Evolutionary conservation across 2,113 vertebrate species (phyloP).

Genomic region (Tachysurus fulvidraco): DNA sequence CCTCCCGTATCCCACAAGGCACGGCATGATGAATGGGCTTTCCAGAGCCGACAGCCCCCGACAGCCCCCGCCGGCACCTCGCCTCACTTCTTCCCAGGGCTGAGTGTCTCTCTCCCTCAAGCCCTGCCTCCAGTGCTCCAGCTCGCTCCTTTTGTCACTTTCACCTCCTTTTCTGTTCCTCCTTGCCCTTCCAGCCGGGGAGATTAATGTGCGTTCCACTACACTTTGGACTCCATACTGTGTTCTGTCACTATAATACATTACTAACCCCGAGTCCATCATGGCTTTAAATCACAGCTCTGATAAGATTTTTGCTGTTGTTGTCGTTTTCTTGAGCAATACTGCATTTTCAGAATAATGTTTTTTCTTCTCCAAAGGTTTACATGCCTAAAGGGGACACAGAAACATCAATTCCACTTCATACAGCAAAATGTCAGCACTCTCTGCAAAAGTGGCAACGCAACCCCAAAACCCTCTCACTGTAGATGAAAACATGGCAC

Average conservation of each 20-base stretch:
- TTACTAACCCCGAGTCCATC: slow-evolving; percentile 60
- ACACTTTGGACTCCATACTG: slow-evolving; percentile 70
- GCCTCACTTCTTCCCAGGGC: slow-evolving; percentile 41
- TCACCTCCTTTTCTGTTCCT: slow-evolving; percentile 43
- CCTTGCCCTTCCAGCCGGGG: slow-evolving; percentile 63
- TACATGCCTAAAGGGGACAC: not conserved
- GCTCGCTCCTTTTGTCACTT: slow-evolving; percentile 65
- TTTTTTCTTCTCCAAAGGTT: slow-evolving; percentile 15
- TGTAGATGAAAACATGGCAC: not conserved
- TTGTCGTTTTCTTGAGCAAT: slow-evolving; percentile 2
- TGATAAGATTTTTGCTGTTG: slow-evolving; percentile 19
- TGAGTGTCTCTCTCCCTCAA: slow-evolving; percentile 62
- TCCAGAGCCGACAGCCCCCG: slow-evolving; percentile 66
- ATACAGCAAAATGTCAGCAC: not conserved
- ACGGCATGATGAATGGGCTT: slow-evolving; percentile 77
- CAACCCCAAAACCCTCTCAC: not conserved
- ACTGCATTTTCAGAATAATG: slow-evolving; percentile 23
- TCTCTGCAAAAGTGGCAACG: not conserved
- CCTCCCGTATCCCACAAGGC: slow-evolving; percentile 74
- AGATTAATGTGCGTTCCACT: slow-evolving; percentile 75
- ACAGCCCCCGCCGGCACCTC: slow-evolving; percentile 40
- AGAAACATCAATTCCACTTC: not conserved
- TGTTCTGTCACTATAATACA: slow-evolving; percentile 72
- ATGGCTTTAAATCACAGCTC: slow-evolving; percentile 30
- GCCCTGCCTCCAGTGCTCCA: slow-evolving; percentile 59